phyloP scores from a whole-genome alignment of 2,113 vertebrate species.

The Brachyhypopomus occidentalis region DNA sequence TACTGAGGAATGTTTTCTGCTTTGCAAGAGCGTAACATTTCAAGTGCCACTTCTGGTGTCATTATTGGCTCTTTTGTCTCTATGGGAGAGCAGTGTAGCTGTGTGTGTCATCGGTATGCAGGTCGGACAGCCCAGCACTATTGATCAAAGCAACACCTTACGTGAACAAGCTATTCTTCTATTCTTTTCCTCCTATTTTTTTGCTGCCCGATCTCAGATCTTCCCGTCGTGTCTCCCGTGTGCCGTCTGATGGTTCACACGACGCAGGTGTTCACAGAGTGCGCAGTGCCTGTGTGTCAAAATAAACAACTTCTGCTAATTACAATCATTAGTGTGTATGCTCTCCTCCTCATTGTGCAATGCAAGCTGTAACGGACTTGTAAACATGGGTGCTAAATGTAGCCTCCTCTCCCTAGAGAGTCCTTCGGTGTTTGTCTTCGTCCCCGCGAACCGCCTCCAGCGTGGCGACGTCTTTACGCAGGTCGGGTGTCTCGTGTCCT shows the following conservation, averaged over 20 bases:
- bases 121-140: neutral
- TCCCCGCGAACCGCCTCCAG: too few species aligned
- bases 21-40: neutral
- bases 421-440: neutral
- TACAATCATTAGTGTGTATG: neutral
- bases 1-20: neutral
- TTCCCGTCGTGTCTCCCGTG: neutral
- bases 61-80: neutral
- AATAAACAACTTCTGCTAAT: slow-evolving; percentile 38
- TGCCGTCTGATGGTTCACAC: neutral
- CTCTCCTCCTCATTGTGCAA: neutral
- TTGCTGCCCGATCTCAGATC: neutral
- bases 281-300: neutral
- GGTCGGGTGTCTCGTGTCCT: neutral
- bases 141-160: neutral
- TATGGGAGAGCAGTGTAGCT: neutral
- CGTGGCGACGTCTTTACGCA: neutral
- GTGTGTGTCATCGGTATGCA: neutral
- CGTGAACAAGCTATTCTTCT: neutral
- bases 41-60: neutral
- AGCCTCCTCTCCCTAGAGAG: neutral
- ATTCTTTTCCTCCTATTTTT: too few species aligned
- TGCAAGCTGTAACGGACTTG: neutral
- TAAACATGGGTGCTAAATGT: too few species aligned
- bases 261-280: neutral